Evolutionary conservation across 2,113 vertebrate genomes (phyloP).

Genomic region (Cyprinodon variegatus): DNA sequence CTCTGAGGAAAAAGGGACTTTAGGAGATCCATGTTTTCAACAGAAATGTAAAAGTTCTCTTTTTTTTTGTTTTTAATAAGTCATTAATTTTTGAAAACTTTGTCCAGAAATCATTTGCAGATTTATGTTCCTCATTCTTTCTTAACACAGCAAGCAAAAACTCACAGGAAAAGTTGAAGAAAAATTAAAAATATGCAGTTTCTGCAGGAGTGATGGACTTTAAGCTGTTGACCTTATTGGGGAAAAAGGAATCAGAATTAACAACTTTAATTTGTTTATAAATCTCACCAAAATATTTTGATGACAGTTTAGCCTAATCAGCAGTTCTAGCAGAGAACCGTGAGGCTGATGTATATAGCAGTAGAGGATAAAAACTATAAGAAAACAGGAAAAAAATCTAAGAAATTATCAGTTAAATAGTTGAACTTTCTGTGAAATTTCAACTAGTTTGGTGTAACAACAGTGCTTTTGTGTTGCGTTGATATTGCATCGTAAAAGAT

Average conservation of each 20-base stretch:
- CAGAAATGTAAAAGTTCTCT: background rate
- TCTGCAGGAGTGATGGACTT: no score
- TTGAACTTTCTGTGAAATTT: no score
- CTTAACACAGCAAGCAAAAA: background rate
- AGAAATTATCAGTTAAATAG: background rate
- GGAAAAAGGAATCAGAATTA: no score
- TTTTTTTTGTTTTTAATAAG: slow-evolving; percentile 7
- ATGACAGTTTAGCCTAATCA: no score
- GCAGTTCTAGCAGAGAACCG: background rate
- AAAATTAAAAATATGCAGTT: no score
- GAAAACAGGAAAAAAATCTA: background rate
- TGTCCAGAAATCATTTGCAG: slow-evolving; percentile 12
- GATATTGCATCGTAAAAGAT: no score
- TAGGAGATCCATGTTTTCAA: background rate
- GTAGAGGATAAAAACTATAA: background rate
- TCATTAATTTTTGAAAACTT: background rate
- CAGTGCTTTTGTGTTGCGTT: background rate
- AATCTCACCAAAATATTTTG: no score
- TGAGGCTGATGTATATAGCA: background rate
- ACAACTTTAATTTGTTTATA: no score
- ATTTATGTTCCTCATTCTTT: background rate
- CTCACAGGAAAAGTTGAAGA: no score
- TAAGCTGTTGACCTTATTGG: no score
- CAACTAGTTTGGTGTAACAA: no score
- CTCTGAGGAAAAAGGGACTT: no score